Base-by-base conservation (phyloP, 2,797 vertebrate species). In the Sarcoramphus papa region DNA sequence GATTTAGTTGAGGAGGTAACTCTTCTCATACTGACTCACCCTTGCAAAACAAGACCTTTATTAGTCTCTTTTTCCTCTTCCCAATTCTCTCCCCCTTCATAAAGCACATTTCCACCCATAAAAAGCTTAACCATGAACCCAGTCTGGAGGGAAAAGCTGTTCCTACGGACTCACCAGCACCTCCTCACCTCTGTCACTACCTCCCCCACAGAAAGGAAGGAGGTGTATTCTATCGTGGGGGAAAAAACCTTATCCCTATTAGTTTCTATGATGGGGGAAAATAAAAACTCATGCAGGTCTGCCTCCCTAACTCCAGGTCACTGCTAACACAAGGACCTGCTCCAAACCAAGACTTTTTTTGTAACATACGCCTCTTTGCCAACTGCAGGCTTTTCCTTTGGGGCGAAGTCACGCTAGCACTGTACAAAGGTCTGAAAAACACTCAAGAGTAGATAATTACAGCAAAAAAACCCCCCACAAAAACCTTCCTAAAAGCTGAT, bases 161-260 rank as follows among this genome's bases (percentile, higher is more conserved):
- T 43, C 9, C 56, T 37, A 33, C 0, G 2, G 45, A 23, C 41
- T 28, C 33, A 70, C 15, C 62, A 62, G 47, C 50, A 63, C 18
- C 14, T 48, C 12, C 48, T 54, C 53, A 53, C 31, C 31, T 78
- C 40, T 45, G 33, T 25, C 54, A 59, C 57, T 22, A 19, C n/a
- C 33, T 72, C 43, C 43, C 14, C 24, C 63, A 19, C 1, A 56
- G 54, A 53, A 68, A 75, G 12, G 6, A 28, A 37, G 37, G 17
- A 14, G 7, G 0, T 9, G 62, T 2, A 6, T 45, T 59, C 60
- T 19, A 15, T 7, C 23, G 9, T 2, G 3, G 6, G 22, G 27
- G 14, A 1, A 8, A 62, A 68, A 6, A 4, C 2, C n/a, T 75
- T 14, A 50, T 22, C 33, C 30, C 20, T 54, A 8, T 10, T 45